Base-by-base conservation (phyloP, 2,797 vertebrate genomes). In the Novumbra hubbsi region DNA sequence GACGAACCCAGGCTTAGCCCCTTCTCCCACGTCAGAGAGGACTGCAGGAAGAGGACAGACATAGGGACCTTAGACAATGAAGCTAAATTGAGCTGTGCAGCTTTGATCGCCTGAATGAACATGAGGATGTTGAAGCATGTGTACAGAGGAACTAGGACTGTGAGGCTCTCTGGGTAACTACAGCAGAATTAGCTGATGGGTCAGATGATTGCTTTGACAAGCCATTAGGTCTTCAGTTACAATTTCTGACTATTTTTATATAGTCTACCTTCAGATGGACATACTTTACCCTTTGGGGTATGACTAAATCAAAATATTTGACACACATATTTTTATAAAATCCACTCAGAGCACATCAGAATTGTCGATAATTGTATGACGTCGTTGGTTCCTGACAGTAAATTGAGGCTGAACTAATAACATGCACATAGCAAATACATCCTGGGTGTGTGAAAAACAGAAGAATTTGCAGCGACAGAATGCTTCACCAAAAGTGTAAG, bases 1-100 rank as follows among this genome's bases (percentile, higher is more conserved):
- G 95, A 96, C 2, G 95, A 96, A 66, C 94, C 95, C 77, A 96
- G 81, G 87, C 92, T 96, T 76, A 94, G 87, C 88, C 95, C 95
- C 93, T 95, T 95, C 88, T 96, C 95, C 96, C 95, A 96, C 72
- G 92, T 96, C 79, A 95, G 62, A 0, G 95, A 95, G 62, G 95
- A 93, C 92, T 95, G 76, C 69, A 81, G 72, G 28, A 70, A 27
- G 21, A 38, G 34, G 34, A 57, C 55, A 60, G 21, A 60, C 55
- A 60, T 24, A 27, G 3, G 24, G 11, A 60, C 21, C 57, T 32
- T 57, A 0, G 15, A 15, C 21, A 3, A 8, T 30, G 34, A 45
- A 24, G 62, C 45, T n/a, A 49, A 73, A 34, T 24, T 16, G 24
- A 65, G 5, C 28, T 57, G 21, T 24, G 12, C 11, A 52, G 11